These are phyloP conservation scores for Amphimedon queenslandica DNA, from an alignment of 37 sponge, comb jelly and placozoan genomes.

Conservation along the genomic window DNA sequence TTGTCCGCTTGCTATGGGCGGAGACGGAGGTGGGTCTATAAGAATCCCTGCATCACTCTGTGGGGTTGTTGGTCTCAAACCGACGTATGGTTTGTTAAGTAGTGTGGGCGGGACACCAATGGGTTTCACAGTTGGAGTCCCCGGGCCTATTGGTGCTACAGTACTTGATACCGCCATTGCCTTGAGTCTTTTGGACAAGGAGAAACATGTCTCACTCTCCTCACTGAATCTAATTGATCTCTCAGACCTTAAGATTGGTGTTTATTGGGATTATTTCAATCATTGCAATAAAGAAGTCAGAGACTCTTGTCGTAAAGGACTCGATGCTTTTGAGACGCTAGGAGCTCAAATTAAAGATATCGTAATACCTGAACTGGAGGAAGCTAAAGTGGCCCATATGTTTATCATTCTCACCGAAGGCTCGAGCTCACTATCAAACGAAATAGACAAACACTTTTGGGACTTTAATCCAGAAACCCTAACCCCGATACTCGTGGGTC, in stretches of 20 bases:
- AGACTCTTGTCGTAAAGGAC: conserved; percentile 1
- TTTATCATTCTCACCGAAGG: conserved; percentile 60
- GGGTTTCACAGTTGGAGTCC: conserved; percentile 12
- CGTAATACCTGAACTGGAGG: conserved; percentile 49
- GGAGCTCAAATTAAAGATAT: conserved; percentile 43
- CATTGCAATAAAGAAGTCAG: conserved; percentile 15
- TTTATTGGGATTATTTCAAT: conserved; percentile 21
- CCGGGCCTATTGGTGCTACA: conserved; percentile 38
- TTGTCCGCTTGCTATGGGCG: conserved; percentile 60
- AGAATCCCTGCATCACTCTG: conserved; percentile 73
- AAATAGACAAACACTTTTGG: conserved; percentile 50
- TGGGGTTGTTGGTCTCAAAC: conserved; percentile 72
- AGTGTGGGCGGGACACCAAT: not conserved
- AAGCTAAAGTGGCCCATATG: conserved; percentile 33
- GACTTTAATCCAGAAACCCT: conserved; percentile 61
- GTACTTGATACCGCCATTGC: conserved; percentile 40
- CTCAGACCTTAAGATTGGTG: conserved; percentile 19
- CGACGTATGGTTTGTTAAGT: conserved; percentile 43
- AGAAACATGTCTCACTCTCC: not conserved
- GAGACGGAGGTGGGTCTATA: conserved; percentile 81
- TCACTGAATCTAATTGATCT: not conserved
- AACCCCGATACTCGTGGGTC: conserved; percentile 6
- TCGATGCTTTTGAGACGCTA: conserved; percentile 3
- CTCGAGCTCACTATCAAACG: conserved; percentile 17
- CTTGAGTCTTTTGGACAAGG: not conserved